Percentiles rank a stretch among this genome's conserved stretches.
Conservation (phyloP, 2,888 invertebrate genomes). For the Spisula solida region DNA sequence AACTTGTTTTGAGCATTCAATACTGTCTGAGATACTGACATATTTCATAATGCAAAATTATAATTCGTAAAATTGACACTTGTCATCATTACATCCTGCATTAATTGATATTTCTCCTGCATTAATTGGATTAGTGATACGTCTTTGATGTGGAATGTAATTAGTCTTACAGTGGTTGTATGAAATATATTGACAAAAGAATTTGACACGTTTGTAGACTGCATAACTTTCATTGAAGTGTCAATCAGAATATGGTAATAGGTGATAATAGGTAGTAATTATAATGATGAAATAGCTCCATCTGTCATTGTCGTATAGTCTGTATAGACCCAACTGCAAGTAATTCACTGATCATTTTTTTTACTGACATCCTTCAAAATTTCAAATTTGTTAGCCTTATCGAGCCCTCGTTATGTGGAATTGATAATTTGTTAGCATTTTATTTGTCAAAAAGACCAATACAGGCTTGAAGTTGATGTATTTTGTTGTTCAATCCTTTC, state of each 20-base stretch:
- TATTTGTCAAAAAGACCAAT: no score
- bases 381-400: no score
- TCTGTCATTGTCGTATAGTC: neutral
- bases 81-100: neutral
- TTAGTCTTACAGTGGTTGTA: neutral
- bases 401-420: no score
- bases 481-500: no score
- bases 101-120: neutral
- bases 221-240: neutral
- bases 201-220: slow-evolving; percentile 9
- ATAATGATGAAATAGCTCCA: neutral
- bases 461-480: no score
- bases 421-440: no score
- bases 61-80: neutral
- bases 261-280: neutral
- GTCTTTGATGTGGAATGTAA: neutral
- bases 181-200: neutral
- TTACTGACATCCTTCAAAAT: neutral
- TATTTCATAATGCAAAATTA: neutral
- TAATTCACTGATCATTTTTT: neutral
- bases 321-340: neutral
- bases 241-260: neutral
- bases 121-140: neutral
- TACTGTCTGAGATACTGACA: no score
- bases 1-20: no score